Evolutionary conservation across 2,113 vertebrate genomes (phyloP), one percentile per base, ranked within the genome.

Genomic region (Cephalopterus ornatus): DNA sequence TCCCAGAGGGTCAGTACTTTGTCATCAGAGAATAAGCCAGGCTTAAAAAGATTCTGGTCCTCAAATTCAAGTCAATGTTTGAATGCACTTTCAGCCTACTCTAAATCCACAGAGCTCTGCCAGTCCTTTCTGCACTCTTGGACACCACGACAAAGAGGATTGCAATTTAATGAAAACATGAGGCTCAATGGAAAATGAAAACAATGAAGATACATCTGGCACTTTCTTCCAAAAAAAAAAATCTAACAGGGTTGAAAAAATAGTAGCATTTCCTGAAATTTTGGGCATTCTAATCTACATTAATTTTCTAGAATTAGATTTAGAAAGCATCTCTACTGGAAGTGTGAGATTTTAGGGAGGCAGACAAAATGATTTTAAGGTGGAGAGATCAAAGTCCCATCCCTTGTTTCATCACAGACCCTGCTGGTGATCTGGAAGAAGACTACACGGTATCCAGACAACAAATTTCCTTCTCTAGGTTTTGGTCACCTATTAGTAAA

Each of bases 91-190:
- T 84, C 52, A 93, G 52, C 30, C 39, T 61, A 61, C 23, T n/a
- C 22, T 84, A 68, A 92, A 78, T 74, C 26, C 78, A 91, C 41
- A 75, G 47, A 74, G 26, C 8, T 93, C 79, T 92, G 35, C 24
- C 73, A 81, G 83, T 84, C 87, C 21, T 91, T 93, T 95, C 62
- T 91, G 61, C 80, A 82, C 44, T 95, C 68, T 84, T 94, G 80
- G 44, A 37, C 44, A 30, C 56, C 83, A 39, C 28, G 90, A 88
- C 41, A 91, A 66, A 96, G 47, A 75, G 49, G n/a, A 73, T 0
- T 85, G 41, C 47, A 79, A 46, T 90, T 93, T 87, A 83, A 65
- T 65, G 79, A 87, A 83, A 88, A 35, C 47, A 41, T 66, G 63
- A 91, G 30, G 10, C 37, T 81, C 65, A 71, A 37, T 41, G 55